phyloP scores from a whole-genome alignment of 2,113 vertebrate species.

The Oncorhynchus kisutch region DNA sequence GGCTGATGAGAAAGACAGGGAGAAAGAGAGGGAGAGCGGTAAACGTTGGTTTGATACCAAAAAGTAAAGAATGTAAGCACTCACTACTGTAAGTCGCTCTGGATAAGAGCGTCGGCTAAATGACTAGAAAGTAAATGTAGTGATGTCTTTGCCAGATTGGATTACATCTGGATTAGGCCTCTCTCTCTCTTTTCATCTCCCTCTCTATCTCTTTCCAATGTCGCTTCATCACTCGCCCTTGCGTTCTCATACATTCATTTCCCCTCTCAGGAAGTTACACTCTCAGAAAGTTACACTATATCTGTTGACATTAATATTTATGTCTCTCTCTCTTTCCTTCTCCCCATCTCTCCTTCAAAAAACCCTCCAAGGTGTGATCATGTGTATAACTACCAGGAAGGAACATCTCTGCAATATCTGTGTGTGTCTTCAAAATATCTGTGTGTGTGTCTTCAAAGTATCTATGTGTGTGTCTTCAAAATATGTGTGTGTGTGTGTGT shows the following conservation, averaged over 20 bases:
- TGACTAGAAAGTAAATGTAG: too few species aligned
- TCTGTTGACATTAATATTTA: not conserved
- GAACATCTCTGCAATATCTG: too few species aligned
- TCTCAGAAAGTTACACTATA: constrained; percentile 10
- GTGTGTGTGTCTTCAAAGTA: too few species aligned
- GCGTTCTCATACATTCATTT: constrained; percentile 15
- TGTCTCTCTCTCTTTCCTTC: not conserved
- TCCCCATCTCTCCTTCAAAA: not conserved
- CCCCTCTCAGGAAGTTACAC: constrained; percentile 14
- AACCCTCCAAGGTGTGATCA: too few species aligned
- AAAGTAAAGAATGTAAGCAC: too few species aligned
- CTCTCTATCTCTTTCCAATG: not conserved
- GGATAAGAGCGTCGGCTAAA: too few species aligned
- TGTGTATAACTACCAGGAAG: not conserved
- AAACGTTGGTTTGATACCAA: constrained; percentile 67
- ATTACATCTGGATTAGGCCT: constrained; percentile 81
- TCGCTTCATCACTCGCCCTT: too few species aligned
- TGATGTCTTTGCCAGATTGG: constrained; percentile 80
- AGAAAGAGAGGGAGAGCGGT: constrained; percentile 10
- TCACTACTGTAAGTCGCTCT: too few species aligned
- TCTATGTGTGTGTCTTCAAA: too few species aligned
- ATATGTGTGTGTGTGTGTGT: not conserved
- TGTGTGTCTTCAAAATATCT: too few species aligned
- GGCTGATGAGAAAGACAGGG: not conserved
- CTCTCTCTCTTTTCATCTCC: constrained; percentile 38